Conservation (phyloP, 2,797 vertebrate species). For the Clarias pachynema region DNA sequence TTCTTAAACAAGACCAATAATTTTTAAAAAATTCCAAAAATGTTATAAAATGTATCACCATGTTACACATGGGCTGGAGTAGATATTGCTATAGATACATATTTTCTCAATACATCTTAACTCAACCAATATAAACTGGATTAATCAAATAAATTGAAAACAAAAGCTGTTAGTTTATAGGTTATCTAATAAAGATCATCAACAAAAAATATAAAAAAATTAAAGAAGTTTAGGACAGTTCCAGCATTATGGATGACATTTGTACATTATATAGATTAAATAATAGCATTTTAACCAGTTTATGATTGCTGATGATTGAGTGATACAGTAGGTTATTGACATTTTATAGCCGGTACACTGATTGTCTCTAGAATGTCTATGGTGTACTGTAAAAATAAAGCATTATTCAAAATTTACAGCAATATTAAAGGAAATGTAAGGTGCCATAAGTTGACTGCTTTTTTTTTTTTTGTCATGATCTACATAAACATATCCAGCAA, state of each 20-base stretch:
- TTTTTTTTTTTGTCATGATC: background rate
- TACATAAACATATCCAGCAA: too few relatives aligned
- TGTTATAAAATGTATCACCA: background rate
- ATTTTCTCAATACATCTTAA: too few relatives aligned
- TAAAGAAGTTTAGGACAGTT: background rate
- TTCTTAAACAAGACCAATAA: background rate
- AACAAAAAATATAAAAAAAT: background rate
- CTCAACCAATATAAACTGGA: background rate
- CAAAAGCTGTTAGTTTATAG: background rate
- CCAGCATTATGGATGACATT: too few relatives aligned
- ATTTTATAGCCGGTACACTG: background rate
- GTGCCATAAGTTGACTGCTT: background rate
- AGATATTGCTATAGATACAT: background rate
- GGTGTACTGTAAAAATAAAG: background rate
- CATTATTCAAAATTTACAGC: background rate
- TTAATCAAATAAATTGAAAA: background rate
- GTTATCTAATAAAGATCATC: background rate
- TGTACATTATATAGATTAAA: background rate
- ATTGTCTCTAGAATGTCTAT: background rate
- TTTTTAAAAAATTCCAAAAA: background rate
- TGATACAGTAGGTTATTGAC: conserved; percentile 1
- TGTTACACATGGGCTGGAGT: background rate
- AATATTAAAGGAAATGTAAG: background rate
- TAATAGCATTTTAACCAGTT: too few relatives aligned
- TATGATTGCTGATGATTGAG: too few relatives aligned